Evolutionary conservation across 2,888 invertebrate species (phyloP), one percentile per base, ranked within the genome.

Genomic region (Eristalis tenax): DNA sequence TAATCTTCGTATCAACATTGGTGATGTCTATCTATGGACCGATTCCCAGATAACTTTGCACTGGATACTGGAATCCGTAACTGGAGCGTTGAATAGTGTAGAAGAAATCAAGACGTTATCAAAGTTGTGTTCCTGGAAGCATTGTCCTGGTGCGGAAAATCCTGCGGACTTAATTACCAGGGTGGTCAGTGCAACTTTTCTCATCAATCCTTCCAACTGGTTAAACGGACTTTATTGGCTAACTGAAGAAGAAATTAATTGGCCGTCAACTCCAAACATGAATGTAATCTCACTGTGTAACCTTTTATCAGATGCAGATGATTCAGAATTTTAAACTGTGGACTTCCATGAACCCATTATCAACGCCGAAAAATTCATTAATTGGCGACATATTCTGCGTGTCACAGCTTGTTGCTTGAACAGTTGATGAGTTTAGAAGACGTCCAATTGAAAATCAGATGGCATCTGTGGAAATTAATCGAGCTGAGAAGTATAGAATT

Each of bases 31-130:
- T n/a, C n/a, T n/a, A n/a, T n/a, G n/a, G n/a, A n/a, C n/a, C n/a
- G n/a, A n/a, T n/a, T n/a, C n/a, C n/a, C n/a, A n/a, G n/a, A n/a
- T n/a, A n/a, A n/a, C n/a, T n/a, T n/a, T n/a, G n/a, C n/a, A n/a
- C n/a, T n/a, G n/a, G n/a, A n/a, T n/a, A n/a, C n/a, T 66, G 71
- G 61, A 71, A 73, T 59, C 65, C 71, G n/a, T 78, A 35, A 57
- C 38, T 78, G 5, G 64, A 70, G 18, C n/a, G n/a, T n/a, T n/a
- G n/a, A 70, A 70, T 22, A 23, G 78, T 1, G 64, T 78, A 10
- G 23, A 70, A 3, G 64, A 70, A 64, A 71, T 65, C 38, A 64
- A 40, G 11, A 26, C 64, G 15, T 50, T 66, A 64, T 66, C 71
- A n/a, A 40, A 38, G n/a, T 5, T 38, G 8, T 38, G 35, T 6